Evolutionary conservation across 2,888 invertebrate genomes (phyloP).

Genomic region (Geophilus truncorum): DNA sequence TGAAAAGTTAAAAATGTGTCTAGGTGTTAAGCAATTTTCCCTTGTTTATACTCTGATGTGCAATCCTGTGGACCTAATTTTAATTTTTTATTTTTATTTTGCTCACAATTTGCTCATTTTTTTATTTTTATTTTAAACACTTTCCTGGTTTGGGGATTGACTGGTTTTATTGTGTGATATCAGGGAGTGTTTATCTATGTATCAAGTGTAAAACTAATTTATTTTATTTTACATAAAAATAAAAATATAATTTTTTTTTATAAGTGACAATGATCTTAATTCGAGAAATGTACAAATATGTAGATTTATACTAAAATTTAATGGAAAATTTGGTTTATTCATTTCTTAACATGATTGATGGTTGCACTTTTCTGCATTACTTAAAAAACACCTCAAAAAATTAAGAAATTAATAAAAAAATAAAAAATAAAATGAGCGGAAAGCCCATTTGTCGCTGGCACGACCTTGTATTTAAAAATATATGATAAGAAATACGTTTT

Average conservation of each 20-base stretch:
- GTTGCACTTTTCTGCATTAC: not conserved
- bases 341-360: not conserved
- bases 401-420: not conserved
- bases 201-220: not conserved
- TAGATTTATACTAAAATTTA: not conserved
- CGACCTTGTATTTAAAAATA: no score
- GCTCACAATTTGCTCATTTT: not conserved
- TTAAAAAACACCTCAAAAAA: not conserved
- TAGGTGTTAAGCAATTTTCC: not conserved
- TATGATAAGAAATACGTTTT: not conserved
- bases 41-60: not conserved
- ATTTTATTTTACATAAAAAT: not conserved
- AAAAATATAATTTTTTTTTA: not conserved
- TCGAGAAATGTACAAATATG: not conserved
- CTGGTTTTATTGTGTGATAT: not conserved
- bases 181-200: not conserved
- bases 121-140: not conserved
- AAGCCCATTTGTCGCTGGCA: not conserved
- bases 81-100: not conserved
- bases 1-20: not conserved
- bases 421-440: not conserved
- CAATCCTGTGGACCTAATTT: not conserved
- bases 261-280: not conserved
- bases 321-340: not conserved
- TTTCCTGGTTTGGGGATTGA: not conserved